A percentile compares a stretch with the other conserved stretches of the same genome.
Conservation (phyloP, 2,888 invertebrate genomes). For the Cryptops parisi region DNA sequence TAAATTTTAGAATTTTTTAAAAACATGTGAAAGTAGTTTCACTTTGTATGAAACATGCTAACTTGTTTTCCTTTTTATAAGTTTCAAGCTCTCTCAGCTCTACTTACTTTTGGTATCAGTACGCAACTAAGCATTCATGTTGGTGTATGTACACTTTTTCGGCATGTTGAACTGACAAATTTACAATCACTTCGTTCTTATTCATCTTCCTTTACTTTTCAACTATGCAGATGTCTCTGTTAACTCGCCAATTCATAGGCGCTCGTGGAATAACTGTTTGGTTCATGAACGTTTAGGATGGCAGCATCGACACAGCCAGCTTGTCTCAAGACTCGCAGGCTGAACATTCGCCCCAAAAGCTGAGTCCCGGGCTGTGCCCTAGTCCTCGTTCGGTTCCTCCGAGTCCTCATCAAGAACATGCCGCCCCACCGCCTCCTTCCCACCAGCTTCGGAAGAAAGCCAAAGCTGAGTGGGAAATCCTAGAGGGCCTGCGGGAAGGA, state of each 20-base stretch:
- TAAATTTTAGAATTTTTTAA: too few species aligned
- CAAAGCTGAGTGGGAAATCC: conserved; percentile 64
- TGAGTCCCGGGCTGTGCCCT: conserved; percentile 10
- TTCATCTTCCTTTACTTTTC: neutral
- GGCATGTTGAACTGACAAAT: too few species aligned
- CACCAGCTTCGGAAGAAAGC: conserved; percentile 46
- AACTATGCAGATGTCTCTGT: conserved; percentile 1
- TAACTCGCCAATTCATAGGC: too few species aligned
- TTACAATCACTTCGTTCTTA: too few species aligned
- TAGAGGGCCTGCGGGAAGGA: conserved; percentile 63
- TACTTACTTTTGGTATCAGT: too few species aligned
- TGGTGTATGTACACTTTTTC: too few species aligned
- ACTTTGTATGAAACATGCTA: too few species aligned
- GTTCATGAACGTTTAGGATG: conserved; percentile 20
- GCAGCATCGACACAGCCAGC: conserved; percentile 21
- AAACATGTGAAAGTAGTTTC: too few species aligned
- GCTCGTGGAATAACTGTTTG: too few species aligned
- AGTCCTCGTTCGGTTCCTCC: conserved; percentile 5
- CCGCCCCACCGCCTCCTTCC: conserved; percentile 1
- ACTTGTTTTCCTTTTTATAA: too few species aligned
- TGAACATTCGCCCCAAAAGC: conserved; percentile 12
- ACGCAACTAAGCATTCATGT: too few species aligned
- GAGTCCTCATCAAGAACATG: neutral
- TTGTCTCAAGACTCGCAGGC: conserved; percentile 21
- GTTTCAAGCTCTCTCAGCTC: too few species aligned